A percentile compares a stretch with the other conserved stretches of the same genome.
These are phyloP conservation scores for Dorcus hopei DNA, from an alignment of 2,888 invertebrate species.

Conservation along the genomic window DNA sequence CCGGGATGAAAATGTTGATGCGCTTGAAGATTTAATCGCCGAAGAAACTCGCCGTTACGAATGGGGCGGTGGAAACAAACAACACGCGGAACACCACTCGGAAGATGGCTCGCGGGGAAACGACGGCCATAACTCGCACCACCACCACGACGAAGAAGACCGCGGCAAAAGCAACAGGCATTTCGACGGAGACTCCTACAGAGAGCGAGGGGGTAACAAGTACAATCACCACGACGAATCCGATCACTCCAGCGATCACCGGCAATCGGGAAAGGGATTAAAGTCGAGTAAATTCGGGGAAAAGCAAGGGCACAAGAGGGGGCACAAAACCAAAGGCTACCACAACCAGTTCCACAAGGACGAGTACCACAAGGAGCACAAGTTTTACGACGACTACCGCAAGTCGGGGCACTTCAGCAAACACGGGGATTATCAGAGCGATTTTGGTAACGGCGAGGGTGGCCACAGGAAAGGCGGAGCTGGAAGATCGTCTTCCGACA, in stretches of 20 bases:
- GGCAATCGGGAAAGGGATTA: conserved; percentile 65
- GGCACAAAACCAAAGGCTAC: conserved; percentile 74
- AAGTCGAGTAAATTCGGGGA: conserved; percentile 69
- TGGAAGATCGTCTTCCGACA: background rate
- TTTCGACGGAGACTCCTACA: conserved; percentile 54
- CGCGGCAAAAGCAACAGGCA: too few relatives aligned
- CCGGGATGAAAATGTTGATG: too few relatives aligned
- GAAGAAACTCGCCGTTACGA: too few relatives aligned
- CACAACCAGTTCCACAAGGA: conserved; percentile 78
- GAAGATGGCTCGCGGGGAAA: too few relatives aligned
- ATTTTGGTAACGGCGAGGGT: conserved; percentile 62
- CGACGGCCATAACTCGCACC: too few relatives aligned
- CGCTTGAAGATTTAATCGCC: too few relatives aligned
- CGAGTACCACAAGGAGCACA: conserved; percentile 75
- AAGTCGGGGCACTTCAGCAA: conserved; percentile 69
- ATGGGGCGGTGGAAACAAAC: too few relatives aligned
- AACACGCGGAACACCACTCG: too few relatives aligned
- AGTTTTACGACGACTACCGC: conserved; percentile 72
- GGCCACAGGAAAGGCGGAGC: conserved; percentile 65
- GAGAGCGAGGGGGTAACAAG: conserved; percentile 62
- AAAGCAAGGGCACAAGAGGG: conserved; percentile 74
- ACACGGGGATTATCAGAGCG: conserved; percentile 64
- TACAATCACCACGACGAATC: conserved; percentile 64
- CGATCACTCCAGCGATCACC: conserved; percentile 62
- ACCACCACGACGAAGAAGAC: too few relatives aligned